Base-by-base conservation (phyloP, 2,113 vertebrate species). In the Archilochus colubris region DNA sequence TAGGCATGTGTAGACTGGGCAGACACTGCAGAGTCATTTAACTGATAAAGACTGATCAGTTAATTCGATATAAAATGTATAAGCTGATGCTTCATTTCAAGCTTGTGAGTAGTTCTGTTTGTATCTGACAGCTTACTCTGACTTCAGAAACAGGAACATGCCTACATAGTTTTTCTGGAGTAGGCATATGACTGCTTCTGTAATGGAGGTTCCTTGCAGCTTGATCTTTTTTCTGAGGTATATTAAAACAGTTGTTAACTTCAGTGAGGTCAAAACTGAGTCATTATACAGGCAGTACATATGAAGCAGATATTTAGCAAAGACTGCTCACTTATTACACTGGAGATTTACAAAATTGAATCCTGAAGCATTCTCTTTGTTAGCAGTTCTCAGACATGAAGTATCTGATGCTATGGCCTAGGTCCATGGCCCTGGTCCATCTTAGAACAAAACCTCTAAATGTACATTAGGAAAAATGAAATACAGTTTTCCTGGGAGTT, bases 221-320 rank as follows among this genome's bases (percentile, higher is more conserved):
- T 72, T 85, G 23, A 6, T 80, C 16, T 51, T 59, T 80, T 70
- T 89, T 58, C 85, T 80, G 61, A 75, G 57, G 57, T 63, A 19
- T 67, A 46, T 93, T 86, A 68, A 89, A 95, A 53, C 44, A 85
- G 6, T 89, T 28, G 77, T 86, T 91, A 80, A 86, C 62, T 74
- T 28, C 75, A 77, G 44, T 57, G 73, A 80, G 79, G 55, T 88
- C 72, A 62, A 36, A 88, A 86, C 43, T 18, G 67, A 94, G 57
- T 80, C 73, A 38, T 61, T 86, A 44, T 36, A 40, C 55, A 88
- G 85, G 74, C 44, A 81, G 40, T 82, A 83, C 15, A 12, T 64
- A 36, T 2, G 16, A 89, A 86, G 87, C 6, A 64, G 63, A 14
- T 61, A 43, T 36, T 91, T 92, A 67, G 48, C 38, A 83, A 51